Evolutionary conservation across 2,797 vertebrate genomes (phyloP), one percentile per base, ranked within the genome.

Genomic region (Valencia hispanica): DNA sequence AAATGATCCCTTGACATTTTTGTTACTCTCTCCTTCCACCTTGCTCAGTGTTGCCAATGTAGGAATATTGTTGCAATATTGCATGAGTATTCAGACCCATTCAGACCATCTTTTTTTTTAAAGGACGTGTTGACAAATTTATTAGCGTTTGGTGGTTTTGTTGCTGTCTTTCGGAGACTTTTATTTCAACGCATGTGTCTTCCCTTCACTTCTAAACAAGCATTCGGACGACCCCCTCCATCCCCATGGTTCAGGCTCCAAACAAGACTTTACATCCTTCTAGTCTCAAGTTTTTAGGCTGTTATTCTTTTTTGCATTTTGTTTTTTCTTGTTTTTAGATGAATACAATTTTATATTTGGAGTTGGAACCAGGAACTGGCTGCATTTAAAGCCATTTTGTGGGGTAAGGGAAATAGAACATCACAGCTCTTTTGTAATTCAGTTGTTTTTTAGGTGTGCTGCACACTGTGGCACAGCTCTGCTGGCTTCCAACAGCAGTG

Each of bases 401-500:
- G 41, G 80, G 75, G 34, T 39, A 66, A 68, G 53, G 5, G 22
- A 77, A n/a, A 76, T 47, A 53, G 78, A 79, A 82, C 63, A 71
- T 77, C 70, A 66, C 70, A 12, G 11, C 63, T 85, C 78, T 74
- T 53, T 78, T 81, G 81, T 88, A 89, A 81, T 90, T 83, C 73
- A 63, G 87, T 75, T 79, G 80, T 79, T 84, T 82, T 17, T 68
- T 61, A 75, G 89, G 61, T 86, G 88, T 82, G 78, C 84, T 86
- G 59, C 79, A 80, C 86, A 78, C 79, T 63, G 79, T 79, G 79
- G 82, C 84, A 84, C 76, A 57, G 82, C 81, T 88, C 81, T 59
- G 79, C 72, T 81, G 87, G 88, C 77, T 87, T 78, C 80, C 85
- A 88, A 80, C 83, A 92, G 87, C 87, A 80, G 79, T 90, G 79